These are phyloP conservation scores for Tragelaphus eurycerus DNA, from an alignment of 2,797 vertebrate species.

Conservation along the genomic window DNA sequence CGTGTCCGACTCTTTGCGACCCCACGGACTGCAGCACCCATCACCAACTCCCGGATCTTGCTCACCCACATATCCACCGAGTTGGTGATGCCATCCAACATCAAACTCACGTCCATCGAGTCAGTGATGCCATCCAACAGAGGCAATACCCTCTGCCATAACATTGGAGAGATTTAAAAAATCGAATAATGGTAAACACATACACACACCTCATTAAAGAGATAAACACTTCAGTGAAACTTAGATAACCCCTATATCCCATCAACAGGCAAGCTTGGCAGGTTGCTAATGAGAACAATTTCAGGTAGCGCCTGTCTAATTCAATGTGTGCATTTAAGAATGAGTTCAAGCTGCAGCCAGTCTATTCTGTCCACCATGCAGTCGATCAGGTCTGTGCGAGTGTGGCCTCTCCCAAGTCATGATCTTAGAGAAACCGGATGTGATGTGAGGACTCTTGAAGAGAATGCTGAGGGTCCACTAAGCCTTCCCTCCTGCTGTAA, in stretches of 20 bases:
- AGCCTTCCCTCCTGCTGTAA: not conserved
- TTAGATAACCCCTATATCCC: too few species aligned
- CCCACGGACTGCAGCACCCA: not conserved
- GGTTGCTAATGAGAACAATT: not conserved
- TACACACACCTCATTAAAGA: not conserved
- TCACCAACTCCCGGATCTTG: not conserved
- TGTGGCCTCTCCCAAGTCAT: not conserved
- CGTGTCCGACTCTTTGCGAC: not conserved
- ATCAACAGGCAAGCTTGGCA: not conserved
- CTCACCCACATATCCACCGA: accelerated
- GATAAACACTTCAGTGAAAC: not conserved
- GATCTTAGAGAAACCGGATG: not conserved
- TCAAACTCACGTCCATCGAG: accelerated
- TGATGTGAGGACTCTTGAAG: not conserved
- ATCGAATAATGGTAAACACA: not conserved
- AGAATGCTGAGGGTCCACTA: not conserved
- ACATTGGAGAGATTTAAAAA: not conserved
- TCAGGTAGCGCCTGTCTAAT: not conserved
- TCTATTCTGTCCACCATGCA: accelerated
- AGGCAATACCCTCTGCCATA: not conserved
- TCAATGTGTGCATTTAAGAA: not conserved
- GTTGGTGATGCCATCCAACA: not conserved
- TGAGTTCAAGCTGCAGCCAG: accelerated
- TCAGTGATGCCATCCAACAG: not conserved
- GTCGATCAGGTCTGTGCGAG: accelerated